Conservation (phyloP, 2,888 invertebrate genomes). For the Apamea epomidion region DNA sequence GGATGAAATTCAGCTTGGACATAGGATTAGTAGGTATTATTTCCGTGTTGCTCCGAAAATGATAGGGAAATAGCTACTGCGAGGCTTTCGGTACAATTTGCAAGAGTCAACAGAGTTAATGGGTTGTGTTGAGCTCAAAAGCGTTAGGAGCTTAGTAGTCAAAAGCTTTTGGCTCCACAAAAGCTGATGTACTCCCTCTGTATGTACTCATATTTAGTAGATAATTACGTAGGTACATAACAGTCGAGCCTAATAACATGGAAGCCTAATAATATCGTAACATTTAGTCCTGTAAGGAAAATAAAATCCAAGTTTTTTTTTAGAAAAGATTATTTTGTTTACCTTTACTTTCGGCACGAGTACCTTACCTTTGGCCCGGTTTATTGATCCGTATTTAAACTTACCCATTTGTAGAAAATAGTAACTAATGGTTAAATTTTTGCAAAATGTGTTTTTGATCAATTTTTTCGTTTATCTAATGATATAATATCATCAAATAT, state of each 20-base stretch:
- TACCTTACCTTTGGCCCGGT: background rate
- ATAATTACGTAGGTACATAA: conserved; percentile 6
- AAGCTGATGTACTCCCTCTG: background rate
- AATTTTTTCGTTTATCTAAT: too few relatives aligned
- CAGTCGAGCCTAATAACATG: background rate
- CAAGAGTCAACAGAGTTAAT: conserved; percentile 42
- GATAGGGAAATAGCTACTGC: conserved; percentile 34
- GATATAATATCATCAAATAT: too few relatives aligned
- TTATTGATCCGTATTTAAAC: too few relatives aligned
- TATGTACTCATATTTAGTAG: conserved; percentile 12
- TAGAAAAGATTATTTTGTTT: background rate
- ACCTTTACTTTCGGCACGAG: background rate
- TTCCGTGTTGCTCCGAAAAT: conserved; percentile 42
- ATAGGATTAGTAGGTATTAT: conserved; percentile 39
- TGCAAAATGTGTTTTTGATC: too few relatives aligned
- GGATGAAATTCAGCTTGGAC: conserved; percentile 48
- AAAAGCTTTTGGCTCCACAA: conserved; percentile 23
- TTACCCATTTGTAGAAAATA: too few relatives aligned
- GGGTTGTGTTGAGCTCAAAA: conserved; percentile 34
- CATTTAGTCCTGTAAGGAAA: background rate
- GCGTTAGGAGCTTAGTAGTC: conserved; percentile 36
- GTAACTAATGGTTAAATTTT: too few relatives aligned
- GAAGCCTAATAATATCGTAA: background rate
- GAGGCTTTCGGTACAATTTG: conserved; percentile 40
- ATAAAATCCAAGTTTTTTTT: background rate